phyloP scores from a whole-genome alignment of 2,113 vertebrate species.

The Actinemys pallida region DNA sequence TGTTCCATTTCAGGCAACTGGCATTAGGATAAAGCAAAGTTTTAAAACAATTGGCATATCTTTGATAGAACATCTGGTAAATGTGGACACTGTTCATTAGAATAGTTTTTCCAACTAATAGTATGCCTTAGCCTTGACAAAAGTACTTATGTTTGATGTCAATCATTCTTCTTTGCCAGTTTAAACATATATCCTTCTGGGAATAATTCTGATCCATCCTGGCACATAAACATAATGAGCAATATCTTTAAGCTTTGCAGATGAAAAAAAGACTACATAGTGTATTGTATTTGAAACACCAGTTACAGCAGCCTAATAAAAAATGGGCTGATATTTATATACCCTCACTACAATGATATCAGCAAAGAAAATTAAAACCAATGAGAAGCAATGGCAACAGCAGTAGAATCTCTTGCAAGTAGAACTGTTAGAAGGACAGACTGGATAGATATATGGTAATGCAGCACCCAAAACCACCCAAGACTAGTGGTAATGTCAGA shows the following conservation, averaged over 20 bases:
- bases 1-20: conserved; percentile 45
- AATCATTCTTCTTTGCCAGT: conserved; percentile 49
- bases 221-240: conserved; percentile 49
- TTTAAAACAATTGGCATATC: conserved; percentile 46
- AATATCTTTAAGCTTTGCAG: conserved; percentile 46
- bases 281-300: background rate
- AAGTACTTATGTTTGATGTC: conserved; percentile 65
- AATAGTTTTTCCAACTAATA: conserved; percentile 47
- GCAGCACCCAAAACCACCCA: background rate
- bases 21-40: conserved; percentile 23
- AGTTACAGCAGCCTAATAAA: background rate
- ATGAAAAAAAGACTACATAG: background rate
- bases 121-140: conserved; percentile 59
- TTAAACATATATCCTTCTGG: conserved; percentile 53
- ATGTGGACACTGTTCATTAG: conserved; percentile 37
- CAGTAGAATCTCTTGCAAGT: background rate
- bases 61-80: conserved; percentile 55
- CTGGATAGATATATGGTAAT: background rate
- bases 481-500: background rate
- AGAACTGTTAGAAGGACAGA: background rate
- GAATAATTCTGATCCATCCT: conserved; percentile 50
- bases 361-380: background rate
- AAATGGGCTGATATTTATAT: background rate
- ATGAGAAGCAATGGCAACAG: background rate
- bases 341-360: background rate